Conservation (phyloP, 2,113 vertebrate genomes). For the Parus major region DNA sequence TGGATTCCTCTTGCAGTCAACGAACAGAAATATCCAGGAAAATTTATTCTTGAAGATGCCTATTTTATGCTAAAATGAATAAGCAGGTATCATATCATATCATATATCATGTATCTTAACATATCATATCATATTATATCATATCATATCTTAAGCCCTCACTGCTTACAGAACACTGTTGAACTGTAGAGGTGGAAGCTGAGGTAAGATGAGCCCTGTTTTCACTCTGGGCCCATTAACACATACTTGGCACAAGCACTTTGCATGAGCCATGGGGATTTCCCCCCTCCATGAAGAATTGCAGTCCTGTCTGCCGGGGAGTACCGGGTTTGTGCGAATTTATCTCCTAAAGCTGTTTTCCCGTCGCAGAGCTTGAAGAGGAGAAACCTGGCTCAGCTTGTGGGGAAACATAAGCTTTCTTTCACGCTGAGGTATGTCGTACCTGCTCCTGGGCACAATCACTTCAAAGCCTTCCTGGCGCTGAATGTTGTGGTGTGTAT, state of each 20-base stretch:
- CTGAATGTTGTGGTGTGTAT: neutral
- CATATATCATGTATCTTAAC: no score
- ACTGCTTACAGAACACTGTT: neutral
- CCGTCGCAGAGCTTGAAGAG: neutral
- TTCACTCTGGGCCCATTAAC: neutral
- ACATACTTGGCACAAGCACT: neutral
- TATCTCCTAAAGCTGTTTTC: neutral
- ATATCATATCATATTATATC: neutral
- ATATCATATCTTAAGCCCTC: neutral
- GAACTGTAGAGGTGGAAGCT: neutral
- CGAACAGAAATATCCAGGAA: neutral
- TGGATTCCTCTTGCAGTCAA: neutral
- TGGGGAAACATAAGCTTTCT: neutral
- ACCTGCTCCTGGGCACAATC: slow-evolving; percentile 25
- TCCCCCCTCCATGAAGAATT: neutral
- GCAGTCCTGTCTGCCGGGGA: neutral
- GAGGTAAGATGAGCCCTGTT: neutral
- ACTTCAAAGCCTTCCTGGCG: slow-evolving; percentile 11
- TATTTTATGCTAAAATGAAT: neutral
- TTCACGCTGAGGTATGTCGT: neutral
- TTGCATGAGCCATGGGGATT: neutral
- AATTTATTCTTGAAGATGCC: neutral
- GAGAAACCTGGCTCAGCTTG: neutral
- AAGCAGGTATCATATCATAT: neutral
- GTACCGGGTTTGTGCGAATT: neutral